Conservation (phyloP, 2,113 vertebrate genomes). For the Glaucomys volans region DNA sequence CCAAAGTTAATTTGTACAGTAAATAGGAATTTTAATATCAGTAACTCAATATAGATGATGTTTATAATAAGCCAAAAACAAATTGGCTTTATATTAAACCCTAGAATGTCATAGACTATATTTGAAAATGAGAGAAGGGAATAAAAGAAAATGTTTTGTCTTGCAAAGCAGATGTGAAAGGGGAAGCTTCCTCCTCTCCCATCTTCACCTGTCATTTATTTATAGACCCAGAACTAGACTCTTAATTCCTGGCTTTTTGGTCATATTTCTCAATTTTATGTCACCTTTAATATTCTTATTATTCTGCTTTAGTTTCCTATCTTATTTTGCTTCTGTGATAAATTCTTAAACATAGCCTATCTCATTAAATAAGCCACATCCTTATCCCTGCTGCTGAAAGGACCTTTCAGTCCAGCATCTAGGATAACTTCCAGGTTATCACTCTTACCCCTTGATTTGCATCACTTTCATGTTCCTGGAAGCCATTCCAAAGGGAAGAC, state of each 20-base stretch:
- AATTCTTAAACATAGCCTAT: neutral
- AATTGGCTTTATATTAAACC: neutral
- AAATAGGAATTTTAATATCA: neutral
- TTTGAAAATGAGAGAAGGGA: neutral
- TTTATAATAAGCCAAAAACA: neutral
- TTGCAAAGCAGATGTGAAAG: neutral
- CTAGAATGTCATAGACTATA: neutral
- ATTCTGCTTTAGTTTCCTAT: neutral
- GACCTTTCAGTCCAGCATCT: neutral
- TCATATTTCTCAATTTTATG: neutral
- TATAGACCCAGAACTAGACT: neutral
- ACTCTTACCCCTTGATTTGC: neutral
- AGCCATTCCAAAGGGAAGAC: neutral
- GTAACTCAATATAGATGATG: neutral
- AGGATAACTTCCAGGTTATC: neutral
- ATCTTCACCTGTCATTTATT: accelerated
- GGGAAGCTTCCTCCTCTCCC: accelerated
- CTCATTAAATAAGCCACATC: neutral
- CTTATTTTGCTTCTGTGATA: neutral
- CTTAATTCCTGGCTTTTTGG: neutral
- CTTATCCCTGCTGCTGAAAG: neutral
- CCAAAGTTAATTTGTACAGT: neutral
- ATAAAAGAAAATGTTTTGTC: neutral
- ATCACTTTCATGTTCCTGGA: neutral
- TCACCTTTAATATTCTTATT: neutral